Conservation (phyloP, 2,113 vertebrate species). For the Otocyon megalotis region DNA sequence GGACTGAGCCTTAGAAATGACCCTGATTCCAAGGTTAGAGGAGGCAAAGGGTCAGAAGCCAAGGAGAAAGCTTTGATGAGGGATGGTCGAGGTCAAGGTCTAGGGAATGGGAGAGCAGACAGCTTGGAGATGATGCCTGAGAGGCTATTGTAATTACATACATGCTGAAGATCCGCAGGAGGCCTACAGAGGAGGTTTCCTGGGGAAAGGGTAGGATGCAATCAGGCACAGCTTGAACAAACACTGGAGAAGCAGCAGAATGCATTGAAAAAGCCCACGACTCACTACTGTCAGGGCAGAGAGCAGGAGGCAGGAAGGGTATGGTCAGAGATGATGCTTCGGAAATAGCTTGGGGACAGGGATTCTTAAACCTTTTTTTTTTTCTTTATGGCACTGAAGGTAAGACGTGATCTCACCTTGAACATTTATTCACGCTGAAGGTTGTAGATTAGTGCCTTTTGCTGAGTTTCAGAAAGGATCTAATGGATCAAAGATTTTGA, state of each 20-base stretch:
- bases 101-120: background rate
- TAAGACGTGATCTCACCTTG: background rate
- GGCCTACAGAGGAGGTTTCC: background rate
- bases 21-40: background rate
- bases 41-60: background rate
- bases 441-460: background rate
- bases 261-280: background rate
- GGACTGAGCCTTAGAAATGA: background rate
- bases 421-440: background rate
- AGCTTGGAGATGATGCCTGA: background rate
- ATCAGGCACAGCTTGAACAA: background rate
- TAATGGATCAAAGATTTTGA: background rate
- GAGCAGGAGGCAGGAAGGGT: background rate
- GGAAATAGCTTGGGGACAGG: background rate
- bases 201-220: background rate
- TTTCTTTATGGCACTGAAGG: background rate
- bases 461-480: background rate
- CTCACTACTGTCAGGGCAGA: background rate
- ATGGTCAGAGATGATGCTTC: background rate
- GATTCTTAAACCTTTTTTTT: background rate
- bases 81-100: too few relatives aligned
- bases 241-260: background rate
- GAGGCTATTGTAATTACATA: background rate
- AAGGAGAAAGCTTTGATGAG: background rate
- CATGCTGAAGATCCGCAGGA: background rate